Evolutionary conservation across 1,140 invertebrate species (phyloP), one percentile per base, ranked within the genome.

Genomic region (Calephelis nemesis): DNA sequence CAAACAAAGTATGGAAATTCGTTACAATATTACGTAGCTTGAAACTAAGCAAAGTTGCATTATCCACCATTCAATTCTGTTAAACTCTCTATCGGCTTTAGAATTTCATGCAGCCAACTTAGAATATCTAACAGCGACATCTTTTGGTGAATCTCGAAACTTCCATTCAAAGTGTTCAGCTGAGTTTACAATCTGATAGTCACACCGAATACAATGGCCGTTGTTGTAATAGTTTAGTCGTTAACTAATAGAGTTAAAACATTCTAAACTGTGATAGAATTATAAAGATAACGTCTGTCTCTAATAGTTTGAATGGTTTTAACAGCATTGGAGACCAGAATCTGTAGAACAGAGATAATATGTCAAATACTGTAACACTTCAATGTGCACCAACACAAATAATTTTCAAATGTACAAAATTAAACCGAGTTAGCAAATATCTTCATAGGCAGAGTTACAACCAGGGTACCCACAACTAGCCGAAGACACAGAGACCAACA

Each of bases 121-220:
- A 5, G 15, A 50, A 50, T 9, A 58, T 19, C 30, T 63, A 70
- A 54, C 9, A 49, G 65, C 62, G 70, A 15, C 70, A 67, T 67
- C 65, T 67, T 71, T 63, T 52, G 45, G 45, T 58, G 30, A 52
- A 19, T 67, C 48, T 45, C 12, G 42, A 67, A 60, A 71, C 70
- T 71, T 71, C 47, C 30, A 48, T 64, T 63, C 63, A 48, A 65
- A 65, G 58, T 6, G 58, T n/a, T n/a, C 6, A 6, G n/a, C 58
- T 40, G 39, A 60, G 5, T 60, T 60, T 60, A 19, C 10, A 40
- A 60, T 60, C 63, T 52, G 30, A 65, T 65, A 13, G 5, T 50
- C 63, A 40, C 30, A 19, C 48, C 15, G 40, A 65, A 39, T 52
- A 50, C 63, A 65, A 50, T 52, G 30, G 47, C 30, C 48, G 63